Evolutionary conservation across 2,797 vertebrate genomes (phyloP).

Genomic region (Aselliscus stoliczkanus): DNA sequence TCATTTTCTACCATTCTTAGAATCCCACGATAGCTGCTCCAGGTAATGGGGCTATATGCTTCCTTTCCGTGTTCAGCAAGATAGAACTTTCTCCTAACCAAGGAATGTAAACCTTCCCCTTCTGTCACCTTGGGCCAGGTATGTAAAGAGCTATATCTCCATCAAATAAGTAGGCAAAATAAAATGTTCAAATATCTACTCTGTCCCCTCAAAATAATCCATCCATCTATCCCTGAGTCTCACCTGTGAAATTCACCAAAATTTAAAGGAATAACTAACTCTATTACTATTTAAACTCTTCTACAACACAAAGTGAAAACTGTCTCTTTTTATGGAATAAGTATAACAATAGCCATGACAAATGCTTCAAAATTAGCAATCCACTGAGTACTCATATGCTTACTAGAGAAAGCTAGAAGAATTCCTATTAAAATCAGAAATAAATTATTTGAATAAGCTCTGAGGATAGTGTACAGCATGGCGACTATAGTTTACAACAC

Average conservation of each 20-base stretch:
- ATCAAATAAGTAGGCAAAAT: neutral
- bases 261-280: neutral
- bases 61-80: neutral
- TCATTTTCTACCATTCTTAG: neutral
- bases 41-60: neutral
- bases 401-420: neutral
- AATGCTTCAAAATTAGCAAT: neutral
- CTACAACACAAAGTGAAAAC: neutral
- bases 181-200: neutral
- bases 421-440: neutral
- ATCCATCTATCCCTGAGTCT: neutral
- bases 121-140: neutral
- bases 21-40: neutral
- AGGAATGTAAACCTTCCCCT: neutral
- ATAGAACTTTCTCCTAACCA: neutral
- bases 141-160: neutral
- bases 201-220: neutral
- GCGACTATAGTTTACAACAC: neutral
- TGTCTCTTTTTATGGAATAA: neutral
- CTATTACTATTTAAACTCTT: neutral
- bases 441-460: constrained; percentile 2
- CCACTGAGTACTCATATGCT: neutral
- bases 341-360: neutral
- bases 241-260: neutral
- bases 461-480: neutral